Evolutionary conservation across 2,797 vertebrate genomes (phyloP), one percentile per base, ranked within the genome.

Genomic region (Fistularia commersonii): DNA sequence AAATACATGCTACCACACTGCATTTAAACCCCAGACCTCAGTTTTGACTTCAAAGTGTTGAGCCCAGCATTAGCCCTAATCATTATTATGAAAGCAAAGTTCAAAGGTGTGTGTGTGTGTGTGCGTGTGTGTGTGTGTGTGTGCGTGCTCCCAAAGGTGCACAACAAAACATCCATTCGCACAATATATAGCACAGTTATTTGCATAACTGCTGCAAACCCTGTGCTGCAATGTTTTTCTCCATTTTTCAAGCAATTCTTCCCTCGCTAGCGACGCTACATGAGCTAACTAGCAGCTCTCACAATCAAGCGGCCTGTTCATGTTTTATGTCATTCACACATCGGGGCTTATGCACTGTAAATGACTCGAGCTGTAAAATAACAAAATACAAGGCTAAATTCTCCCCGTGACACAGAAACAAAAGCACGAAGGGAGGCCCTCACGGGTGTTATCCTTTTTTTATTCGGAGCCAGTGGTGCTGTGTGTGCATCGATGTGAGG

Each of bases 21-120:
- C 47, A 64, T 48, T 65, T 43, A 57, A 65, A 73, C 52, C 40
- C 42, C 46, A 60, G 45, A 55, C 60, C 55, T 50, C 32, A 45
- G 45, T 50, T 76, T 49, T 13, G 49, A 83, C 81, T 79, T 83
- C 76, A 77, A 80, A 81, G 76, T 71, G 64, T 68, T 33, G 23
- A 68, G 66, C 47, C 69, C 64, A 48, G 60, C 68, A 66, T 82
- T 74, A 79, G 53, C 53, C 31, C 60, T 63, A 78, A 73, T 70
- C 65, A 60, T 70, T 54, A 47, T 66, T 58, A 61, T 54, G 53
- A 60, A 53, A 56, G 53, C 55, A 32, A 11, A 64, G 83, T 86
- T 88, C 74, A 88, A 87, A 85, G 82, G 66, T 72, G 35, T 67
- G 34, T 61, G 41, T 62, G 44, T 56, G 8, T 45, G 34, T 60